Conservation (phyloP, 2,797 vertebrate genomes). For the Emydoidea blandingii region DNA sequence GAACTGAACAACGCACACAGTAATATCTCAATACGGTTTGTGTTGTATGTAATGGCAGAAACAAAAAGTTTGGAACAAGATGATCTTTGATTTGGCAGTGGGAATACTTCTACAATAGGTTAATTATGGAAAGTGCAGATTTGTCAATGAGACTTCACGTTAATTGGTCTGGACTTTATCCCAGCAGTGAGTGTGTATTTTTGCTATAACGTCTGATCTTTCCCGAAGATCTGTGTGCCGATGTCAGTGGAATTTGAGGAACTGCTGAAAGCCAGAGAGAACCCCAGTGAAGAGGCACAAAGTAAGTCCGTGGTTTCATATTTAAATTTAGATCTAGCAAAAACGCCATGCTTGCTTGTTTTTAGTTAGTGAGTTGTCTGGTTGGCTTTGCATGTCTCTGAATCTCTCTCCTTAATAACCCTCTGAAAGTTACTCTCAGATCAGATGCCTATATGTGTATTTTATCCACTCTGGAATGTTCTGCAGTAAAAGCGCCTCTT, state of each 20-base stretch:
- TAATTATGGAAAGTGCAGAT: not conserved
- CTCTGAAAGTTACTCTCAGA: not conserved
- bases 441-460: not conserved
- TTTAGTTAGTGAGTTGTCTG: not conserved
- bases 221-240: conserved; percentile 92
- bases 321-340: not conserved
- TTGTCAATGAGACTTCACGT: accelerated
- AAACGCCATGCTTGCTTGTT: accelerated
- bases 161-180: not conserved
- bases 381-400: not conserved
- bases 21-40: not conserved
- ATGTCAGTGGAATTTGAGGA: conserved; percentile 99
- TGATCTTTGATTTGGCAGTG: not conserved
- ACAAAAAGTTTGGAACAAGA: not conserved
- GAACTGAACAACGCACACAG: not conserved
- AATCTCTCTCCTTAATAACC: not conserved
- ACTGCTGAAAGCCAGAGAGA: conserved; percentile 94
- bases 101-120: not conserved
- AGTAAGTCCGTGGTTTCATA: conserved; percentile 83
- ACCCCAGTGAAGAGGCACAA: conserved; percentile 95
- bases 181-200: not conserved
- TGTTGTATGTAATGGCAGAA: not conserved
- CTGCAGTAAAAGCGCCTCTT: not conserved
- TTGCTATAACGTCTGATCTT: not conserved
- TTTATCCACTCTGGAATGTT: not conserved